Percentiles rank a stretch among this genome's conserved stretches.
Evolutionary conservation across 92 coral and sea anemone genomes (phyloP).

Genomic region (Zoanthus sansibaricus): DNA sequence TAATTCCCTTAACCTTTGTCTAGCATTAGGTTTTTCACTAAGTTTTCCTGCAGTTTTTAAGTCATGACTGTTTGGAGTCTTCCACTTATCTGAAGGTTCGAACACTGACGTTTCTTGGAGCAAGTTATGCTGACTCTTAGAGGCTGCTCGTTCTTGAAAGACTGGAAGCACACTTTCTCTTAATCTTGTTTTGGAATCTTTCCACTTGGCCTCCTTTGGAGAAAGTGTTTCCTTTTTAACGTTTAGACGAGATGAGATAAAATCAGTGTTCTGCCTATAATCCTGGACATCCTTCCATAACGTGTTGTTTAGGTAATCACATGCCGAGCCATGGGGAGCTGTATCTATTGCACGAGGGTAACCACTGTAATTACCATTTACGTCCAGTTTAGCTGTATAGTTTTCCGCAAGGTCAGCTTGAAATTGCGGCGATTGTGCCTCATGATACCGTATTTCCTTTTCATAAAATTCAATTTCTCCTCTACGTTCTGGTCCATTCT

Average conservation of each 20-base stretch:
- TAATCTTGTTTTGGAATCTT: not conserved
- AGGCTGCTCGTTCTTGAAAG: not conserved
- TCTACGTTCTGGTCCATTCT: conserved; percentile 1
- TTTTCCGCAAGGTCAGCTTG: not conserved
- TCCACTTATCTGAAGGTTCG: conserved; percentile 23
- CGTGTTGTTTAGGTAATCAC: conserved; percentile 1
- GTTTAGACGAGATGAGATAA: not conserved
- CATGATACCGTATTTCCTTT: conserved; percentile 2
- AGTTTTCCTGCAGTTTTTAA: not conserved
- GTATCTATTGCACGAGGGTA: not conserved
- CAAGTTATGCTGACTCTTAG: not conserved
- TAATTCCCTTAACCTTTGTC: conserved; percentile 15
- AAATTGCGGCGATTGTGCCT: not conserved
- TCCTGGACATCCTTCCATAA: not conserved
- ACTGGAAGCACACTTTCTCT: not conserved
- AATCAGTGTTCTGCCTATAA: not conserved
- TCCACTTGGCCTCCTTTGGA: not conserved
- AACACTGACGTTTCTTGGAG: conserved; percentile 32
- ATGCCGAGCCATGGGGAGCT: not conserved
- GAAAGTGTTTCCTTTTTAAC: not conserved
- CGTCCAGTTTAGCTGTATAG: not conserved
- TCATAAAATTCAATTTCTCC: conserved; percentile 14
- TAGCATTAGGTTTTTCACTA: not conserved
- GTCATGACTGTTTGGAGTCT: conserved; percentile 31
- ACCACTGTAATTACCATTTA: not conserved